A percentile compares a stretch with the other conserved stretches of the same genome.
phyloP scores from a whole-genome alignment of 2,113 vertebrate genomes.

The Mirza zaza region DNA sequence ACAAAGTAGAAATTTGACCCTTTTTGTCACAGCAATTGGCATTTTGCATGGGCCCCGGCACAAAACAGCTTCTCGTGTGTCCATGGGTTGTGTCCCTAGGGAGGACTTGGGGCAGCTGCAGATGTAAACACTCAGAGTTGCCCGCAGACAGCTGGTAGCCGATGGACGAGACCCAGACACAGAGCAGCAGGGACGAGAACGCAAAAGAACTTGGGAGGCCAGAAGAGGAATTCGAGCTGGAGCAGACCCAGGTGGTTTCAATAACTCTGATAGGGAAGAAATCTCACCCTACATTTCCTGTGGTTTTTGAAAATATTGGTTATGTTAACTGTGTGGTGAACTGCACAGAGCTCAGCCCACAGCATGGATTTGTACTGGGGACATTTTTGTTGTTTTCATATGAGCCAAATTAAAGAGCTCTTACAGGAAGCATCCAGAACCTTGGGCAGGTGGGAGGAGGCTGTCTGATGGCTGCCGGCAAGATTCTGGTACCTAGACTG shows the following conservation, averaged over 20 bases:
- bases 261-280: background rate
- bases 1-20: background rate
- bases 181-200: background rate
- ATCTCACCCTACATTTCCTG: background rate
- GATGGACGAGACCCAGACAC: background rate
- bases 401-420: background rate
- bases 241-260: background rate
- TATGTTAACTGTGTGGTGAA: background rate
- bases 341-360: background rate
- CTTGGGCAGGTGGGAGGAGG: background rate
- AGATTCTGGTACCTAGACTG: background rate
- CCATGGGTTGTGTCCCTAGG: rapidly evolving
- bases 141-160: background rate
- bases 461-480: background rate
- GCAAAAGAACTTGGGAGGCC: background rate
- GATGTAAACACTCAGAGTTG: background rate
- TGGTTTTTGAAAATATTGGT: background rate
- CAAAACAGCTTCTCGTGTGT: background rate
- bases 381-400: background rate
- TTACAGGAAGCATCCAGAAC: background rate
- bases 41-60: background rate
- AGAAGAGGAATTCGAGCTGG: background rate
- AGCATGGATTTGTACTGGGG: background rate
- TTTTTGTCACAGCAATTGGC: background rate
- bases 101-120: background rate